Base-by-base conservation (phyloP, 2,797 vertebrate genomes). In the Xenentodon cancila region DNA sequence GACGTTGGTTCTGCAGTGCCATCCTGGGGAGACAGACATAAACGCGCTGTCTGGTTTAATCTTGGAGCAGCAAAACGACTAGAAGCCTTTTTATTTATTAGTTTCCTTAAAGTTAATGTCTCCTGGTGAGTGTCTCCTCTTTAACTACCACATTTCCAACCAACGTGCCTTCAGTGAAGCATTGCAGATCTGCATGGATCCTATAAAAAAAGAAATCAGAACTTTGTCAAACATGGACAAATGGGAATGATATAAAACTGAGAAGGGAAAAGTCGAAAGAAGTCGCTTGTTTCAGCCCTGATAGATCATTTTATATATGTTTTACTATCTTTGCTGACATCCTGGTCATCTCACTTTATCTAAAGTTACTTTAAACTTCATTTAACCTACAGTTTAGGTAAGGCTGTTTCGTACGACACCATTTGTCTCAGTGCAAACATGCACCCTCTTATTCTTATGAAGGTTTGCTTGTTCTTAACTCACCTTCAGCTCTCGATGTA, bases 11-110 rank as follows among this genome's bases (percentile, higher is more conserved):
- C 90, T 97, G 22, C 93, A 95, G 85, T 84, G 89, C 40, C 84
- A 96, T 54, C 91, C 93, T 0, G 51, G 70, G 1, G 86, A 93
- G 65, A 90, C 71, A 1, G 95, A 96, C 84, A 85, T 96, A 40
- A 95, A 95, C 22, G 80, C 89, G 7, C 91, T 97, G 50, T 95
- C 95, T 0, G 85, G 91, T 50, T 79, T 92, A 19, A 88, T 97
- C 7, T 71, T 96, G 65, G 79, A 92, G 64, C 68, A 86, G 17
- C 72, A 88, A 64, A 42, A 51, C 27, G 53, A 81, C 30, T 73
- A 73, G 55, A 48, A 48, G 3, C 43, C 0, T 43, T 11, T 19
- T 7, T 2, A 9, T 47, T 46, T 44, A n/a, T 0, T 6, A 25
- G 0, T 32, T 52, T 13, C 34, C 9, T 4, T 5, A 12, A 11